Base-by-base conservation (phyloP, 2,888 invertebrate genomes). In the Machimus rusticus region DNA sequence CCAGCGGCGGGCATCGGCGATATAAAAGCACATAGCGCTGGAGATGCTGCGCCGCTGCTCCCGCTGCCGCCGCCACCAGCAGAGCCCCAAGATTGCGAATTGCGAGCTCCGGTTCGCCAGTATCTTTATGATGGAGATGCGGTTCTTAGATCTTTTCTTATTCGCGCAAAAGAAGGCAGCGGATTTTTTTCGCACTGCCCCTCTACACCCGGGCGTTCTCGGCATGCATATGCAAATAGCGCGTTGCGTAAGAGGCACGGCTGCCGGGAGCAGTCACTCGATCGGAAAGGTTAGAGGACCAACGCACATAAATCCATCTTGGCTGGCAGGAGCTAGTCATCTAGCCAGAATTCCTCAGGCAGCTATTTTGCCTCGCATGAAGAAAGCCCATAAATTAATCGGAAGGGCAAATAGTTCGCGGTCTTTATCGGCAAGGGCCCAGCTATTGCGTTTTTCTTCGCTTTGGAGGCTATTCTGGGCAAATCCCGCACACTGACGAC, bases 321-420 rank as follows among this genome's bases (percentile, higher is more conserved):
- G 51, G 23, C 46, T 79, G 79, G 51, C 79, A 79, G 79, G 51
- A 79, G 79, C 79, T 51, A 79, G 79, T 46, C 79, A 79, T 79
- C 51, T 23, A 39, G 51, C 28, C 28, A 31, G 79, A 79, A 79
- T 79, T 79, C 79, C 31, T 79, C 28, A 31, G 51, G 31, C 39
- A 31, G 23, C 51, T 16, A 79, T 46, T 79, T 51, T 16, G 16
- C 23, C 43, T 46, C 46, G 28, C 51, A 23, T 34, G n/a, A 19
- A 51, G 39, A 46, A 51, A 31, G 51, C 37, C 78, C 46, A 79
- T 46, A 79, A 79, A 78, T 78, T 43, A 23, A 78, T 78, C 78
- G 66, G 66, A 66, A 66, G 66, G 66, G 66, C 66, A 66, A 66
- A 66, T 66, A 66, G 66, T 66, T 66, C 66, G 66, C 66, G 66